Conservation (phyloP, 2,888 invertebrate genomes). For the Lithophane leautieri region DNA sequence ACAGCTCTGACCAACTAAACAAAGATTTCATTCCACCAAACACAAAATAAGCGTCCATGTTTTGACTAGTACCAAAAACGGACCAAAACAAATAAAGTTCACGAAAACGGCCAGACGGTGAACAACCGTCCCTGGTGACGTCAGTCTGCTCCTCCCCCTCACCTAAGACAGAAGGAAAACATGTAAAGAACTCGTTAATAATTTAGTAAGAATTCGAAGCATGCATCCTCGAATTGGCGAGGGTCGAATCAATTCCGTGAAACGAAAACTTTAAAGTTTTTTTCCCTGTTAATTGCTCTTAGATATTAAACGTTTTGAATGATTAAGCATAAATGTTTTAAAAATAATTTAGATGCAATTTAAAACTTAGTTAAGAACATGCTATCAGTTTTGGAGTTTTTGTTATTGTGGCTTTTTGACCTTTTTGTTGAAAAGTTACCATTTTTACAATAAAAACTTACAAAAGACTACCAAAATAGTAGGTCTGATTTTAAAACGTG, state of each 20-base stretch:
- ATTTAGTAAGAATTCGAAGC: conserved; percentile 31
- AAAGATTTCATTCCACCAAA: not conserved
- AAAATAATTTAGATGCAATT: not conserved
- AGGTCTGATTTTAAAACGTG: not conserved
- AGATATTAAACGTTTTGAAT: not conserved
- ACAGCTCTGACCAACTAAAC: not conserved
- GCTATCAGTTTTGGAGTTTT: not conserved
- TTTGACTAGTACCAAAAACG: conserved; percentile 23
- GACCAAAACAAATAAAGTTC: conserved; percentile 49
- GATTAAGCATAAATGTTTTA: not conserved
- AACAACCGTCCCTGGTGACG: conserved; percentile 54
- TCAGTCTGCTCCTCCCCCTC: conserved; percentile 3
- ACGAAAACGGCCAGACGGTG: conserved; percentile 49
- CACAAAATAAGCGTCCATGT: not conserved
- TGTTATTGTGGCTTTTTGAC: not conserved
- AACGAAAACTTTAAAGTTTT: conserved; percentile 3
- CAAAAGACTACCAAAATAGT: not conserved
- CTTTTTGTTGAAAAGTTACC: not conserved
- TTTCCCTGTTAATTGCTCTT: not conserved
- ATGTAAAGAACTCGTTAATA: conserved; percentile 32
- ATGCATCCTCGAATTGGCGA: conserved; percentile 22
- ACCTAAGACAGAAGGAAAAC: conserved; percentile 44
- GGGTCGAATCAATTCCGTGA: conserved; percentile 33
- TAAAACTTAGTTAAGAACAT: not conserved
- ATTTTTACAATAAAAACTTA: not conserved